Evolutionary conservation across 2,888 invertebrate species (phyloP).

Genomic region (Apantesis nais): DNA sequence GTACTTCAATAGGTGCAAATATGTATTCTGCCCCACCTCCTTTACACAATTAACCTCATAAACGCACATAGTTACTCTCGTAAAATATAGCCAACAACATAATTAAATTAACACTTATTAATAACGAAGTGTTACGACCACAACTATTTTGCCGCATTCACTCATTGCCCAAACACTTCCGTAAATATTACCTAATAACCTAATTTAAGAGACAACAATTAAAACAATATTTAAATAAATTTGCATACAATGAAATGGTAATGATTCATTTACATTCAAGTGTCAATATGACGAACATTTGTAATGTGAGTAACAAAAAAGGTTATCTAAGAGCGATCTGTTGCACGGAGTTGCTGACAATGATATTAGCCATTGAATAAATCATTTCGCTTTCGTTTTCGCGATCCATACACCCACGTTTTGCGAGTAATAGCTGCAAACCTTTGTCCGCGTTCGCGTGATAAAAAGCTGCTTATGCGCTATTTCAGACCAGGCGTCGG

Average conservation of each 20-base stretch:
- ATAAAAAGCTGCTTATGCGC: background rate
- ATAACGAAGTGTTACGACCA: slow-evolving; percentile 5
- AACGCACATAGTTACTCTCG: background rate
- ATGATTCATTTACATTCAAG: slow-evolving; percentile 50
- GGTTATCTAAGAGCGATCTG: slow-evolving; percentile 41
- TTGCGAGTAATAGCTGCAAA: background rate
- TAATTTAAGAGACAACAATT: slow-evolving; percentile 34
- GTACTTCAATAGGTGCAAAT: background rate
- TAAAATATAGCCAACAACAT: background rate
- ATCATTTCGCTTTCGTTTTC: slow-evolving; percentile 6
- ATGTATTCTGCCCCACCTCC: background rate
- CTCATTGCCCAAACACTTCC: slow-evolving; percentile 6
- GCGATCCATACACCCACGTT: slow-evolving; percentile 6
- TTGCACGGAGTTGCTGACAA: slow-evolving; percentile 34
- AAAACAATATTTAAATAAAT: slow-evolving; percentile 48
- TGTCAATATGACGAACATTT: slow-evolving; percentile 45
- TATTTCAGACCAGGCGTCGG: too few species aligned
- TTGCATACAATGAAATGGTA: slow-evolving; percentile 51
- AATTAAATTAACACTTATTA: slow-evolving; percentile 2
- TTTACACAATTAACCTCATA: slow-evolving; percentile 6
- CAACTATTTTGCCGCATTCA: background rate
- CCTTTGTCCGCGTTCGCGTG: background rate
- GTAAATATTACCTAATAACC: slow-evolving; percentile 9
- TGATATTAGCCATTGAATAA: slow-evolving; percentile 27
- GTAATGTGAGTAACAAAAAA: slow-evolving; percentile 43